phyloP scores from a whole-genome alignment of 2,113 vertebrate species.

The Tachysurus fulvidraco region DNA sequence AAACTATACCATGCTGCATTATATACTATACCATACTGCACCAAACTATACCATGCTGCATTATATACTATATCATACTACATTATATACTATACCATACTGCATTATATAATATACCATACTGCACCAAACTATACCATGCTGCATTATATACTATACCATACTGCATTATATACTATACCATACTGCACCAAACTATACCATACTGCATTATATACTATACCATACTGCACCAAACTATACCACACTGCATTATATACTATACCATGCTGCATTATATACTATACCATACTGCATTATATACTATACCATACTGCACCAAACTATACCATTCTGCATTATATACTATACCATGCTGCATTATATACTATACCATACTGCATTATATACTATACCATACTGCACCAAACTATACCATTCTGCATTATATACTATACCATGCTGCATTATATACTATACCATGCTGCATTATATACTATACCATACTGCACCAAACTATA shows the following conservation, averaged over 20 bases:
- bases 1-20: not conserved
- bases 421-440: not conserved
- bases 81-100: not conserved
- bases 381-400: not conserved
- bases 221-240: not conserved
- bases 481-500: not conserved
- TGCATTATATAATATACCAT: not conserved
- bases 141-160: too few species aligned
- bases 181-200: not conserved
- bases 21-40: not conserved
- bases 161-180: too few species aligned
- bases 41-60: not conserved
- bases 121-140: not conserved
- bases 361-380: not conserved
- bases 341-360: not conserved
- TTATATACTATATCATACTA: not conserved
- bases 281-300: not conserved
- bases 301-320: not conserved
- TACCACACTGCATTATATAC: not conserved
- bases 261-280: not conserved
- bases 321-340: not conserved
- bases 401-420: not conserved
- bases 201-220: not conserved
- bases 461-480: not conserved
- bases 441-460: not conserved